phyloP scores from a whole-genome alignment of 2,113 vertebrate genomes.

The Jaculus jaculus region DNA sequence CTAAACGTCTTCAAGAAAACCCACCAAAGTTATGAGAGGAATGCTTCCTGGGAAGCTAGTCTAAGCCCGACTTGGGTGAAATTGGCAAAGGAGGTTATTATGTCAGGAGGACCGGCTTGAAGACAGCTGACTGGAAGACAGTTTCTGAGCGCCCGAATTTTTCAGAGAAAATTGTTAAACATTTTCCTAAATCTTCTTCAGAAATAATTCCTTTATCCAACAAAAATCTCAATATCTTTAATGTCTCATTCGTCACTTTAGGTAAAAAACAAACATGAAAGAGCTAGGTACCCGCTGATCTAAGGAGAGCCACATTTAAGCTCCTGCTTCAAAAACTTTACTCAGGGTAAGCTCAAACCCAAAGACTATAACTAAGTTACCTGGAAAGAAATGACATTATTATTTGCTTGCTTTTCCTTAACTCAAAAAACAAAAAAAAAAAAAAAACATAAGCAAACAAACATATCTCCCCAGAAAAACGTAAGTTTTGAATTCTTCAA shows the following conservation, averaged over 20 bases:
- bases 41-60: not conserved
- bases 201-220: constrained; percentile 32
- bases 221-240: constrained; percentile 32
- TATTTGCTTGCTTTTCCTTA: constrained; percentile 10
- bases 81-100: constrained; percentile 6
- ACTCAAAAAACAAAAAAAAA: no score
- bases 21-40: not conserved
- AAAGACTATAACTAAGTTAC: constrained; percentile 36
- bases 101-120: not conserved
- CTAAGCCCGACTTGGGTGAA: constrained; percentile 30
- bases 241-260: constrained; percentile 26
- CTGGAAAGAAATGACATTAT: constrained; percentile 47
- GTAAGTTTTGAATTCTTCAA: constrained; percentile 49
- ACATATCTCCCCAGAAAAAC: constrained; percentile 43
- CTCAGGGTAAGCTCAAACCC: constrained; percentile 36
- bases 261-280: constrained; percentile 49
- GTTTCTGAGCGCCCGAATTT: constrained; percentile 24
- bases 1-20: not conserved
- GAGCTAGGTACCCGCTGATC: not conserved
- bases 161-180: constrained; percentile 23
- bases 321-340: constrained; percentile 36
- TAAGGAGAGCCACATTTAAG: constrained; percentile 39
- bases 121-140: not conserved
- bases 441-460: constrained; percentile 57
- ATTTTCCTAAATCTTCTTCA: constrained; percentile 8